Base-by-base conservation (phyloP, 2,888 invertebrate species). In the Adelognathus sp. region DNA sequence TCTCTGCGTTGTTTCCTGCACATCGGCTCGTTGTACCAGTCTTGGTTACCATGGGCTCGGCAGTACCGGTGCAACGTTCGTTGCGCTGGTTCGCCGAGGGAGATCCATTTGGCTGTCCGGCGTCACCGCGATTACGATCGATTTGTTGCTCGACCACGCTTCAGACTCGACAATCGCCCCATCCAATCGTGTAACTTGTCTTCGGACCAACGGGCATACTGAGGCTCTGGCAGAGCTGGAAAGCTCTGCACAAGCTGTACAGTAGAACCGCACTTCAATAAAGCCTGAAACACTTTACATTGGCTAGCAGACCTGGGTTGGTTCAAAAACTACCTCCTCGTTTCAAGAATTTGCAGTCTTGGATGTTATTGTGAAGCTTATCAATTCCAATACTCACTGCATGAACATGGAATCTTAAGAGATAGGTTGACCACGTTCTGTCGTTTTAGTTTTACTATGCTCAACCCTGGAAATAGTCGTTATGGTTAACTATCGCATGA, bases 51-150 rank as follows among this genome's bases (percentile, higher is more conserved):
- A 21, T 50, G 24, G 46, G 21, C 46, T 1, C 46, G 7, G 18
- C 21, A 11, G 21, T 3, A 50, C 46, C 24, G 46, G 11, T 50
- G 46, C 21, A 0, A n/a, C 24, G 11, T 50, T 21, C 46, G n/a
- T 50, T 21, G 46, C 11, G 46, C 21, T 5, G 46, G 46, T 11
- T 21, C 24, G n/a, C 24, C 18, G 46, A 18, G 21, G 21, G 46
- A n/a, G n/a, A 9, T 64, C n/a, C 36, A 33, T 14, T n/a, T n/a
- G n/a, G 46, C 46, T 21, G 3, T 50, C n/a, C n/a, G 24, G 39
- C 39, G 14, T 24, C 0, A 21, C 46, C 36, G 44, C 66, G 86
- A 87, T 87, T 86, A 86, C 87, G 82, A 87, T 87, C 87, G 87
- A 87, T 86, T 86, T 82, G 82, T 83, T 83, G 71, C 73, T 78